Base-by-base conservation (phyloP, 2,797 vertebrate species). In the Liasis olivaceus region DNA sequence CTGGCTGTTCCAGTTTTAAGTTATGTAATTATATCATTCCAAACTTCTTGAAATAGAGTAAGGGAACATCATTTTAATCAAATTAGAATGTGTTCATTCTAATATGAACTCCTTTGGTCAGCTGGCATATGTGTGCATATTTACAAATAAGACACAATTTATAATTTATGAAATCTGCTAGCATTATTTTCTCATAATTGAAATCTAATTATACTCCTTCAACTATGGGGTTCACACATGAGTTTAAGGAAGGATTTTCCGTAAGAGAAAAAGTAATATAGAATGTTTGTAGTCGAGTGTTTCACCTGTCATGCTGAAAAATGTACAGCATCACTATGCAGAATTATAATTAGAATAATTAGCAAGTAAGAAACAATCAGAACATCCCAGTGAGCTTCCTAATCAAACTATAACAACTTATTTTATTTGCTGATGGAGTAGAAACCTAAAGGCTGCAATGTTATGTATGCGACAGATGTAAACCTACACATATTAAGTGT, bases 21-120 rank as follows among this genome's bases (percentile, higher is more conserved):
- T 63, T 92, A 60, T 92, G 62, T 4, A 86, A 31, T 95, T 95
- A 92, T 87, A 3, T 93, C 95, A 96, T 28, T 91, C 22, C 13
- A 69, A 56, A 58, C 51, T 72, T 72, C 66, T 72, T 36, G 24
- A 26, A 86, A n/a, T 58, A 56, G 26, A 86, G 20, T 88, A 36
- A n/a, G 91, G 85, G 89, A 87, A 26, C 54, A 88, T 59, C 58
- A 22, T 88, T 88, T 93, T 91, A 47, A 64, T 90, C 7, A 20
- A 60, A 28, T 72, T 13, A 2, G 24, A 89, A 31, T 24, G 26
- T 31, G 51, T 31, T 88, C 88, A 90, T 87, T 36, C 22, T 86
- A 1, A 62, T 90, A 31, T 51, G 69, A 92, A 72, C 58, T 14
- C 11, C 42, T 92, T n/a, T 17, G 9, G 15, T 28, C 86, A 63